A percentile compares a stretch with the other conserved stretches of the same genome.
phyloP scores from a whole-genome alignment of 1,140 invertebrate species.

The Drosophila ambigua region DNA sequence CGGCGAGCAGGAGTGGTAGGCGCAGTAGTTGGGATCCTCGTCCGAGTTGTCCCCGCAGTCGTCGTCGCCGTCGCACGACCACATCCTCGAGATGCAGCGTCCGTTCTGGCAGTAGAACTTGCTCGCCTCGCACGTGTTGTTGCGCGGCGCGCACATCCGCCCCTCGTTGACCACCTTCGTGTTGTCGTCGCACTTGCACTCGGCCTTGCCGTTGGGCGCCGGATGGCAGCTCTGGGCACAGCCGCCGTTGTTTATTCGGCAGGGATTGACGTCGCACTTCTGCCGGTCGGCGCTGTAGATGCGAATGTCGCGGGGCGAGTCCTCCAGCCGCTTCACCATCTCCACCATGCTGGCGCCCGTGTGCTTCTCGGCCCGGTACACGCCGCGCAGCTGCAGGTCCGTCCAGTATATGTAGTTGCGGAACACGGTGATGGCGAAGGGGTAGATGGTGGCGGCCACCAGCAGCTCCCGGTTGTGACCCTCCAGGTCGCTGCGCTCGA shows the following conservation, averaged over 20 bases:
- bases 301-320: conserved; percentile 95
- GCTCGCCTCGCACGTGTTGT: conserved; percentile 93
- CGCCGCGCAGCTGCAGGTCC: conserved; percentile 96
- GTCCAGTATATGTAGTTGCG: conserved; percentile 98
- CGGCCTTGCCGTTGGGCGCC: conserved; percentile 91
- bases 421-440: conserved; percentile 97
- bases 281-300: conserved; percentile 93
- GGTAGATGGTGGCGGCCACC: conserved; percentile 96
- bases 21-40: conserved; percentile 96
- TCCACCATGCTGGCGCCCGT: conserved; percentile 97
- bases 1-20: conserved; percentile 95
- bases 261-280: conserved; percentile 93
- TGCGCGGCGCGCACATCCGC: conserved; percentile 94
- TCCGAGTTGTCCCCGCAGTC: conserved; percentile 98
- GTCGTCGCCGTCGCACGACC: conserved; percentile 97
- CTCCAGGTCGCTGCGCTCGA: conserved; percentile 96
- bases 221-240: conserved; percentile 98
- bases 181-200: conserved; percentile 94
- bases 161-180: conserved; percentile 96
- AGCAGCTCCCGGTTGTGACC: conserved; percentile 91
- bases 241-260: conserved; percentile 96
- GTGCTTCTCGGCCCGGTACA: conserved; percentile 98
- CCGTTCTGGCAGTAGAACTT: conserved; percentile 98
- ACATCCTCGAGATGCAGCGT: conserved; percentile 97
- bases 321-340: conserved; percentile 95